These are phyloP conservation scores for Augochlorella aurata DNA, from an alignment of 2,888 invertebrate genomes.

Conservation along the genomic window DNA sequence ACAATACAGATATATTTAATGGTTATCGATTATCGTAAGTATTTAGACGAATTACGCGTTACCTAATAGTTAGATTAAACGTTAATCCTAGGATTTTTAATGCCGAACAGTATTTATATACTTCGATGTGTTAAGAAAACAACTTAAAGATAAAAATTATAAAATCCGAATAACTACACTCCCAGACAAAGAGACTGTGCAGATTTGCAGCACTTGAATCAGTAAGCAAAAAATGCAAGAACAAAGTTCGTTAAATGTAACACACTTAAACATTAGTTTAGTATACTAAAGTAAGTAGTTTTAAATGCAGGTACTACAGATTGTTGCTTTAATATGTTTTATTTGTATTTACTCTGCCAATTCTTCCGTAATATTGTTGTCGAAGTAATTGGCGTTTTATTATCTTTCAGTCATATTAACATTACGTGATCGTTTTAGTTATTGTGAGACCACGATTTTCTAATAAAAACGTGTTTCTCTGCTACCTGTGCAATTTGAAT, in stretches of 20 bases:
- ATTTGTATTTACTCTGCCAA: too few species aligned
- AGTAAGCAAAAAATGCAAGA: background rate
- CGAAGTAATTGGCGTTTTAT: too few species aligned
- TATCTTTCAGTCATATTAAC: too few species aligned
- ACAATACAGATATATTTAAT: slow-evolving; percentile 13
- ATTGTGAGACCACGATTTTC: too few species aligned
- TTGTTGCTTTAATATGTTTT: too few species aligned
- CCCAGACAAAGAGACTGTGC: background rate
- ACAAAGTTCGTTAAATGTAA: background rate
- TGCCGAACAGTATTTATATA: slow-evolving; percentile 64
- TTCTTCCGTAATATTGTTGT: too few species aligned
- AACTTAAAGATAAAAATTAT: slow-evolving; percentile 35
- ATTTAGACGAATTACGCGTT: slow-evolving; percentile 45
- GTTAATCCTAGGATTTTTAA: slow-evolving; percentile 64
- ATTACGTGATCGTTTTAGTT: too few species aligned
- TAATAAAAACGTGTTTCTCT: too few species aligned
- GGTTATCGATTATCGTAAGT: slow-evolving; percentile 45
- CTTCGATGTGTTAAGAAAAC: slow-evolving; percentile 12
- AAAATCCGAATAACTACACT: background rate
- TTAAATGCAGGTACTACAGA: background rate
- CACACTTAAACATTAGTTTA: background rate
- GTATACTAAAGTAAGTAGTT: background rate
- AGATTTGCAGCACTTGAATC: background rate
- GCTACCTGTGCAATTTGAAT: too few species aligned
- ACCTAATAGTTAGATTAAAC: slow-evolving; percentile 44